Percentiles rank a stretch among this genome's conserved stretches.
These are phyloP conservation scores for Calephelis perditalis DNA, from an alignment of 2,888 invertebrate species.

Conservation along the genomic window DNA sequence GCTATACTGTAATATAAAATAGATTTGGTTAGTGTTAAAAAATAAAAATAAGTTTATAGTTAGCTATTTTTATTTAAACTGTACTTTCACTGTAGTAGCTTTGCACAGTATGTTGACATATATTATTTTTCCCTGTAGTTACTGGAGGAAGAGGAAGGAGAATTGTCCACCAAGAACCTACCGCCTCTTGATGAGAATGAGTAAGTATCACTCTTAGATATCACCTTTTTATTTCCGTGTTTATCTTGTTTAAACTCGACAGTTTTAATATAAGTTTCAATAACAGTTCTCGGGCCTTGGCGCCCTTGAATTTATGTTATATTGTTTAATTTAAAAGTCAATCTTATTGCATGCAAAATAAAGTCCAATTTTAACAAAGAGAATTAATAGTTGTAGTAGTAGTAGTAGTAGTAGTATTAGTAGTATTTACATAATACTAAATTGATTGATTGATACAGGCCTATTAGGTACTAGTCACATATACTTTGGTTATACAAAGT, in stretches of 20 bases:
- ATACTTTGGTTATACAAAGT: no score
- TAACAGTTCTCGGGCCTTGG: no score
- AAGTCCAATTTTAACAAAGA: no score
- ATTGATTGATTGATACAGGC: no score
- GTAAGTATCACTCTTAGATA: constrained; percentile 47
- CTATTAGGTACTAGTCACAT: no score
- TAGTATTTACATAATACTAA: no score
- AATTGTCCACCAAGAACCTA: constrained; percentile 50
- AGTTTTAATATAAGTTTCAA: not conserved
- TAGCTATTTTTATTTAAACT: constrained; percentile 4
- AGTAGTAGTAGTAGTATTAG: no score
- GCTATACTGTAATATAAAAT: not conserved
- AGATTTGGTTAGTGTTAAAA: not conserved
- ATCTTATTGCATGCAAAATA: no score
- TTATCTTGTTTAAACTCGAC: not conserved
- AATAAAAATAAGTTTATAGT: not conserved
- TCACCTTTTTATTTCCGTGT: not conserved
- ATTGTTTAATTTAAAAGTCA: no score
- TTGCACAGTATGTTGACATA: constrained; percentile 72
- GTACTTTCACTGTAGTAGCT: constrained; percentile 55
- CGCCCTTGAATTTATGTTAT: no score
- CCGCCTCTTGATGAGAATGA: constrained; percentile 60
- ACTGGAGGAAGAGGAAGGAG: constrained; percentile 63
- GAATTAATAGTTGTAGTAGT: no score
- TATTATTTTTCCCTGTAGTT: constrained; percentile 50